Conservation (phyloP, 2,888 invertebrate species). For the Hyles lineata region DNA sequence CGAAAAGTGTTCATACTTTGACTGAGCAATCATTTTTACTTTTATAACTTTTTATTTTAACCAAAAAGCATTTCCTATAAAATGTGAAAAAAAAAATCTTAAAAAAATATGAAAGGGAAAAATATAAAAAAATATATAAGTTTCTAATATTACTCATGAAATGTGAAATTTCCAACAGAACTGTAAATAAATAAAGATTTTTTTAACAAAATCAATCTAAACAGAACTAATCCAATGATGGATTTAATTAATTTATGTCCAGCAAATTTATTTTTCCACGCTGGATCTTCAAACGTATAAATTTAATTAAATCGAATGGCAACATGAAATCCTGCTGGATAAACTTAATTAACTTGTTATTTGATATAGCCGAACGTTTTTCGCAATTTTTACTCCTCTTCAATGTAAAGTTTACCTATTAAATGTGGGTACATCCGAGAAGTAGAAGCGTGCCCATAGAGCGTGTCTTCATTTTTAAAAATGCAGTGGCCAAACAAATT, state of each 20-base stretch:
- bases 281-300: neutral
- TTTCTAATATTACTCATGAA: too few species aligned
- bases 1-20: too few species aligned
- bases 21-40: too few species aligned
- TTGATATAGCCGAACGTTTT: neutral
- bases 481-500: slow-evolving; percentile 55
- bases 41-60: too few species aligned
- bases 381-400: neutral
- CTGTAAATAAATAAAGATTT: too few species aligned
- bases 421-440: slow-evolving; percentile 12
- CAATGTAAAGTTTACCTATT: slow-evolving; percentile 9
- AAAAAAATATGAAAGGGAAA: too few species aligned
- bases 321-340: neutral
- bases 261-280: neutral
- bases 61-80: too few species aligned
- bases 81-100: too few species aligned
- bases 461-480: slow-evolving; percentile 37
- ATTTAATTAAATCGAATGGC: neutral
- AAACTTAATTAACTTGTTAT: slow-evolving; percentile 21
- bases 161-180: too few species aligned
- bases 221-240: neutral
- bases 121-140: too few species aligned
- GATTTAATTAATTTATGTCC: neutral
- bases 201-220: too few species aligned
- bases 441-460: neutral